phyloP scores from a whole-genome alignment of 2,888 invertebrate genomes.

The Drosophila multiciliata region DNA sequence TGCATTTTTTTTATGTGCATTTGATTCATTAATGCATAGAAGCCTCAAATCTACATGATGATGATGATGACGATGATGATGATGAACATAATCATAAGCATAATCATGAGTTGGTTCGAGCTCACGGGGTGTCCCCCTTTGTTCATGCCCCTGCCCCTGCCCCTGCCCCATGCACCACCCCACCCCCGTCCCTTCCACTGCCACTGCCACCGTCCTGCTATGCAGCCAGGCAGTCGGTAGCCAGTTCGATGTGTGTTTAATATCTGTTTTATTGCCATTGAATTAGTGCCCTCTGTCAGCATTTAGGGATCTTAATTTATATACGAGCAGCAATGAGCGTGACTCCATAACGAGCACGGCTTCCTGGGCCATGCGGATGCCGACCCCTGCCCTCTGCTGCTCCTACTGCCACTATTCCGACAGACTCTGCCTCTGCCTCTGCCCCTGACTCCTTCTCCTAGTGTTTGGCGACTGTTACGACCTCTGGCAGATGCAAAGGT shows the following conservation, averaged over 20 bases:
- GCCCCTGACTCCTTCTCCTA: background rate
- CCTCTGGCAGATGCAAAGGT: slow-evolving; percentile 80
- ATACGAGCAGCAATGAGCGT: slow-evolving; percentile 70
- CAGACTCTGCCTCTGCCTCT: background rate
- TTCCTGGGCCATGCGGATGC: slow-evolving; percentile 49
- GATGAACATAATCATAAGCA: slow-evolving; percentile 6
- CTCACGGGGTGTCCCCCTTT: slow-evolving; percentile 23
- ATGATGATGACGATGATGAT: slow-evolving; percentile 21
- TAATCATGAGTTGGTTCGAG: slow-evolving; percentile 4
- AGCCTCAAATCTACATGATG: slow-evolving; percentile 20
- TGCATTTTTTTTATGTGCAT: slow-evolving; percentile 47
- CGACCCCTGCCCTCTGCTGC: slow-evolving; percentile 1
- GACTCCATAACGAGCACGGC: slow-evolving; percentile 78
- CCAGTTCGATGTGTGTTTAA: slow-evolving; percentile 80
- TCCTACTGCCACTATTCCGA: background rate
- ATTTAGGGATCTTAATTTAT: slow-evolving; percentile 81
- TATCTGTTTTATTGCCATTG: slow-evolving; percentile 81
- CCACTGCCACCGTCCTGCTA: background rate
- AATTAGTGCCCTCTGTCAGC: slow-evolving; percentile 81
- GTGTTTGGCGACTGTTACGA: slow-evolving; percentile 43
- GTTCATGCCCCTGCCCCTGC: background rate
- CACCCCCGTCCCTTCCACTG: background rate
- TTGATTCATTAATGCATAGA: slow-evolving; percentile 70
- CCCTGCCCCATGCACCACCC: too few relatives aligned
- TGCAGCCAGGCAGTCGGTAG: slow-evolving; percentile 55